Evolutionary conservation across 1,140 invertebrate species (phyloP).

Genomic region (Pollicipes pollicipes): DNA sequence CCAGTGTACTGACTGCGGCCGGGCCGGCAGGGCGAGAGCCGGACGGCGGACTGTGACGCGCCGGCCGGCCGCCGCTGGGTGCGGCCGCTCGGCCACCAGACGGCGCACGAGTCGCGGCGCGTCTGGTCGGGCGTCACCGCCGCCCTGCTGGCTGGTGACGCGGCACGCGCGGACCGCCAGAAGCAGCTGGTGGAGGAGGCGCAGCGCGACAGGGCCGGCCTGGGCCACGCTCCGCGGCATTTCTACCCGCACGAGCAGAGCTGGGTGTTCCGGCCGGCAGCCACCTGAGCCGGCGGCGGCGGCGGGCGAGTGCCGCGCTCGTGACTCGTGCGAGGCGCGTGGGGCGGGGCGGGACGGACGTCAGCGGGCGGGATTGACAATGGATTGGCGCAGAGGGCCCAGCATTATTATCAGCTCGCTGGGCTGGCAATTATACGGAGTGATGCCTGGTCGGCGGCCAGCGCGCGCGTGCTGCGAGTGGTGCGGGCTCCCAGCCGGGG

Average conservation of each 20-base stretch:
- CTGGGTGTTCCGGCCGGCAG: not conserved
- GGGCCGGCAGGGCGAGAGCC: slow-evolving; percentile 22
- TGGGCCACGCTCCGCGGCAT: not conserved
- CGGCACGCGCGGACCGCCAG: slow-evolving; percentile 32
- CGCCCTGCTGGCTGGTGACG: slow-evolving; percentile 30
- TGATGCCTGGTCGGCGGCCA: too few relatives aligned
- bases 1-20: too few relatives aligned
- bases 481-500: too few relatives aligned
- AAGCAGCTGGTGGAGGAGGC: slow-evolving; percentile 36
- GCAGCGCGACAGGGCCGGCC: slow-evolving; percentile 25
- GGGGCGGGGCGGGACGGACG: too few relatives aligned
- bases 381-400: too few relatives aligned
- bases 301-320: not conserved
- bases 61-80: slow-evolving; percentile 31
- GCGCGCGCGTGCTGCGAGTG: too few relatives aligned
- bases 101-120: slow-evolving; percentile 30
- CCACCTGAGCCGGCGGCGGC: not conserved
- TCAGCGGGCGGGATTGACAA: too few relatives aligned
- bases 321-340: too few relatives aligned
- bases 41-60: slow-evolving; percentile 14
- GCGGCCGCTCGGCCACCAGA: slow-evolving; percentile 26
- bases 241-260: slow-evolving; percentile 4
- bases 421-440: too few relatives aligned
- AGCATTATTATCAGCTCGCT: too few relatives aligned
- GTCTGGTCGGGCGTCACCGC: slow-evolving; percentile 39